Evolutionary conservation across 2,888 invertebrate species (phyloP).

Genomic region (Selenia dentaria): DNA sequence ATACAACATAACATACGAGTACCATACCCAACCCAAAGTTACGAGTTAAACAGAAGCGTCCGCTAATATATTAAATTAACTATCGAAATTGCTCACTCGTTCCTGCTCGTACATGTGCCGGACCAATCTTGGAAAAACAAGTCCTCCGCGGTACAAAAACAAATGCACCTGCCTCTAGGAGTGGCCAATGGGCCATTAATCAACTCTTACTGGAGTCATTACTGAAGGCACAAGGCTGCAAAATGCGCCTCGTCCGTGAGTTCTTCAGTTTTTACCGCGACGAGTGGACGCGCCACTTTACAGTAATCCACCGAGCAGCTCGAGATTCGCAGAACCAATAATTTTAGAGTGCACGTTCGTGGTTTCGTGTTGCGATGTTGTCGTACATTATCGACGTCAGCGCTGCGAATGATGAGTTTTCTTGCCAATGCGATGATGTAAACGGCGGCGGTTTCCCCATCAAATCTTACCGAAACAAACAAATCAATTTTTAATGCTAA

Average conservation of each 20-base stretch:
- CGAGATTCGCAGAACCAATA: conserved; percentile 19
- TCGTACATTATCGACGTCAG: neutral
- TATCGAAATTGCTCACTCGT: conserved; percentile 2
- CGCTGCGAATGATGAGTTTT: neutral
- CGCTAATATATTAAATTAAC: neutral
- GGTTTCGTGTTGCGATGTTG: too few species aligned
- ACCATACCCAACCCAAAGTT: too few species aligned
- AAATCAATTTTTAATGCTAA: neutral
- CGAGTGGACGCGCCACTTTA: conserved; percentile 19
- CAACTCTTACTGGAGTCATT: conserved; percentile 28
- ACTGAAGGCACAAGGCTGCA: conserved; percentile 3
- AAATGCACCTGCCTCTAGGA: conserved; percentile 20
- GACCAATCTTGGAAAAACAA: conserved; percentile 9
- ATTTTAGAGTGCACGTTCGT: conserved; percentile 1
- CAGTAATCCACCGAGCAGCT: conserved; percentile 18
- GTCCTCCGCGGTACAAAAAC: conserved; percentile 13
- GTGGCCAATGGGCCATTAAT: conserved; percentile 28
- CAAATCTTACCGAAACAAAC: neutral
- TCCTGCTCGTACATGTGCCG: neutral
- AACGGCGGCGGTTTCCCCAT: neutral
- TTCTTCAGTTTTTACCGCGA: conserved; percentile 16
- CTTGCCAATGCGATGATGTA: neutral
- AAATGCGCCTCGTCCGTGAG: neutral
- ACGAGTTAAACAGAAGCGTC: too few species aligned
- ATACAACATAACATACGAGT: too few species aligned